phyloP scores from a whole-genome alignment of 2,113 vertebrate genomes.

The Hippolais icterina region DNA sequence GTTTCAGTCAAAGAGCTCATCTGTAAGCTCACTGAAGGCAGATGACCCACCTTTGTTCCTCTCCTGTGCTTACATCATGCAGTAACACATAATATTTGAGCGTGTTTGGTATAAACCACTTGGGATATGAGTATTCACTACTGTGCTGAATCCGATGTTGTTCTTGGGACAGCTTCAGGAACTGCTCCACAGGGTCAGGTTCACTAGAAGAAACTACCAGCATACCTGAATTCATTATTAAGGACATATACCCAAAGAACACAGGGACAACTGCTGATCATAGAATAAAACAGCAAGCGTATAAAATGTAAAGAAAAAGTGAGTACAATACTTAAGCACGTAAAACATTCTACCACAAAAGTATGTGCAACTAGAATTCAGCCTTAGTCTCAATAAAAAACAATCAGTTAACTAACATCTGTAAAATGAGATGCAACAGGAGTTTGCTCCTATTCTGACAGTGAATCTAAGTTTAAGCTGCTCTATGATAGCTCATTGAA shows the following conservation, averaged over 20 bases:
- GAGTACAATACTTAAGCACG: background rate
- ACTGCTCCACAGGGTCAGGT: constrained; percentile 89
- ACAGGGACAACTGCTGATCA: background rate
- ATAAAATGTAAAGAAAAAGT: background rate
- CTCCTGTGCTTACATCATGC: constrained; percentile 89
- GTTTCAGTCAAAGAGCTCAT: background rate
- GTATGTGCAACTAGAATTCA: background rate
- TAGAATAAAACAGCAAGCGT: background rate
- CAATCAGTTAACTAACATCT: background rate
- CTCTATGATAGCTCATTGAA: background rate
- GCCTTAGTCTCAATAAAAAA: background rate
- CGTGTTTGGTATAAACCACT: constrained; percentile 98
- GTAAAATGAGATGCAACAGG: background rate
- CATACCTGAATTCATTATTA: constrained; percentile 81
- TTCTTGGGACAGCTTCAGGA: constrained; percentile 94
- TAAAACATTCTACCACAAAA: background rate
- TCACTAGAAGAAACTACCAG: constrained; percentile 94
- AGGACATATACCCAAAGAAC: constrained; percentile 49
- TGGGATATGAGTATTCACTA: constrained; percentile 89
- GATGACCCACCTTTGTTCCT: constrained; percentile 86
- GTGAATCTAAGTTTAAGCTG: background rate
- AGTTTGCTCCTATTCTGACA: background rate
- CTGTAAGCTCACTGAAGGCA: background rate
- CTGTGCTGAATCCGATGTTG: constrained; percentile 97
- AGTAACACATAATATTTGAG: constrained; percentile 97